A percentile compares a stretch with the other conserved stretches of the same genome.
Evolutionary conservation across 2,113 vertebrate species (phyloP).

Genomic region (Melanerpes aurifrons): DNA sequence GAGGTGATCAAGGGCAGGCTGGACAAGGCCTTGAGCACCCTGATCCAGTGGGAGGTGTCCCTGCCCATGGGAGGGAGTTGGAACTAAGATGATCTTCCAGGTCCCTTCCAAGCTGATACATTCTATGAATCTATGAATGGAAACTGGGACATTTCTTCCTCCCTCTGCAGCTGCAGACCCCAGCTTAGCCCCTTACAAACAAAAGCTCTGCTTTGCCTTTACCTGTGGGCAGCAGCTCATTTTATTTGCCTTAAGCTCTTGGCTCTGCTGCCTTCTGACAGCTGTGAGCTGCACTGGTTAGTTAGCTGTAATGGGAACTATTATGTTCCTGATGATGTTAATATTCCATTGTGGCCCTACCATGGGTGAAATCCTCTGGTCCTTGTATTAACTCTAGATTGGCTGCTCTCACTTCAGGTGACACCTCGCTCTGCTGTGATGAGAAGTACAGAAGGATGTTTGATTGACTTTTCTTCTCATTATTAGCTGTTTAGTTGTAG

Average conservation of each 20-base stretch:
- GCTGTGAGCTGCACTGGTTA: conserved; percentile 20
- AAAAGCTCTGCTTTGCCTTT: neutral
- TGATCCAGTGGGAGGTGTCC: no score
- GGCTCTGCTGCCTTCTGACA: neutral
- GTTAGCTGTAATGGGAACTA: conserved; percentile 46
- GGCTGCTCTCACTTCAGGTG: neutral
- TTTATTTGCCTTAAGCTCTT: conserved; percentile 7
- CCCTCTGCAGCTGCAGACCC: neutral
- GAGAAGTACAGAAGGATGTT: neutral
- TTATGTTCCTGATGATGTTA: conserved; percentile 28
- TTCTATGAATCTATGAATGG: neutral
- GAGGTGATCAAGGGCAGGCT: no score
- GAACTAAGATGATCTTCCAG: no score
- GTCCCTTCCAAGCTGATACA: no score
- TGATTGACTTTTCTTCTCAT: neutral
- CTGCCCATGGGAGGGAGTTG: no score
- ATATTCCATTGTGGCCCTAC: neutral
- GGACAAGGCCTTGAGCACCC: no score
- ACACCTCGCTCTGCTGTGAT: neutral
- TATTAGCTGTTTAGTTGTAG: neutral
- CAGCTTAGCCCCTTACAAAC: neutral
- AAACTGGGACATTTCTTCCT: neutral
- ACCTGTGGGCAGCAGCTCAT: neutral
- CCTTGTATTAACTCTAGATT: neutral
- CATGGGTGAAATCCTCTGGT: neutral